These are phyloP conservation scores for Pongo pygmaeus DNA, from an alignment of 2,113 vertebrate genomes.

Conservation along the genomic window DNA sequence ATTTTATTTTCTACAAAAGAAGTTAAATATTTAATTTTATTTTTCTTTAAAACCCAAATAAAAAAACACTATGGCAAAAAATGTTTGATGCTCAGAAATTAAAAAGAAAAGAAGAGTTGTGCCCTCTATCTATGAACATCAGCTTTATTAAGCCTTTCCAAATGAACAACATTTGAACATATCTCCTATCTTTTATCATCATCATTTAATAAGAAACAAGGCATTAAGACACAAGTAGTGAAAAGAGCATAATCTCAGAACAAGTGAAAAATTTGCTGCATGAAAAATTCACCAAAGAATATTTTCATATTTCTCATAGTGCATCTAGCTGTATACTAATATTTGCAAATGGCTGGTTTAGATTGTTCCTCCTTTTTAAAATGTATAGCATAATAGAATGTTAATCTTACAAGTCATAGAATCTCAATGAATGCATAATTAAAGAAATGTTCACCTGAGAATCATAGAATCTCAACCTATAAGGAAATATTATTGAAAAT, in stretches of 20 bases:
- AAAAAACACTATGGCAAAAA: background rate
- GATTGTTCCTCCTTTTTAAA: background rate
- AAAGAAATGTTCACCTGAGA: background rate
- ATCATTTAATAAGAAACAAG: background rate
- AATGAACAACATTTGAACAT: background rate
- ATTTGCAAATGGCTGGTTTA: background rate
- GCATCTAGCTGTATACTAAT: background rate
- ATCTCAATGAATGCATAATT: background rate
- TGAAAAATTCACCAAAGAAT: background rate
- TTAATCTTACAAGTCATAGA: background rate
- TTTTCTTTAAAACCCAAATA: background rate
- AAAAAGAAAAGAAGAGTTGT: background rate
- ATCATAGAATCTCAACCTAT: background rate
- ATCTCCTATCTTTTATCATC: background rate
- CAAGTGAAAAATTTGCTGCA: background rate
- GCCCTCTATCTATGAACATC: background rate
- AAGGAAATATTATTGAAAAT: background rate
- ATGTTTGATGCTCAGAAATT: background rate
- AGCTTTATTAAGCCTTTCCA: background rate
- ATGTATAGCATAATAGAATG: background rate
- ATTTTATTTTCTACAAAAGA: background rate
- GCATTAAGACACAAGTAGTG: background rate
- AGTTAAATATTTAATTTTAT: background rate
- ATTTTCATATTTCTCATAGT: background rate
- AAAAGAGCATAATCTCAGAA: background rate